phyloP scores from a whole-genome alignment of 2,888 invertebrate species.

The Polydesmus complanatus region DNA sequence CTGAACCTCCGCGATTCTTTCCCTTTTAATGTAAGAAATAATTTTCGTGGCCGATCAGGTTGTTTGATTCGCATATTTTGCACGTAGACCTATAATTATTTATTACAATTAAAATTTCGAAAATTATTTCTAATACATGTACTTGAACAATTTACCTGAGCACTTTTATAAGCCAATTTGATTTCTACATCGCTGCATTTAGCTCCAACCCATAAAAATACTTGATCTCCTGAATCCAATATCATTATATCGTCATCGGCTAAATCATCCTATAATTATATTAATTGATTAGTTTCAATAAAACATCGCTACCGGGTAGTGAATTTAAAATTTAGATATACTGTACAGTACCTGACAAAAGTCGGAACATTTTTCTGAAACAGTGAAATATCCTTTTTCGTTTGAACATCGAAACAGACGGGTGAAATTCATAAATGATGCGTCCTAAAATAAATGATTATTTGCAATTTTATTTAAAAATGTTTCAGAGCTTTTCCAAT shows the following conservation, averaged over 20 bases:
- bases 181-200: constrained; percentile 97
- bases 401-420: constrained; percentile 96
- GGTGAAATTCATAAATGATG: constrained; percentile 82
- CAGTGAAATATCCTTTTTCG: constrained; percentile 97
- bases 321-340: neutral
- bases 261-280: constrained; percentile 70
- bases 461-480: neutral
- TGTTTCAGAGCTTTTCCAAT: neutral
- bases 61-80: constrained; percentile 94
- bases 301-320: neutral
- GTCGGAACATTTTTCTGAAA: constrained; percentile 97
- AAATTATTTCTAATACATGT: neutral
- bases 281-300: neutral
- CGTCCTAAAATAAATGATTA: constrained; percentile 44
- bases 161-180: constrained; percentile 95
- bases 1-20: constrained; percentile 90
- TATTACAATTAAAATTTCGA: neutral
- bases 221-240: constrained; percentile 92
- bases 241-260: constrained; percentile 99
- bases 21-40: constrained; percentile 87
- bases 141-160: constrained; percentile 54
- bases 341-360: constrained; percentile 65
- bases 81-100: constrained; percentile 67
- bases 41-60: constrained; percentile 73
- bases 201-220: constrained; percentile 94